A percentile compares a stretch with the other conserved stretches of the same genome.
Evolutionary conservation across 2,888 invertebrate genomes (phyloP).

Genomic region (Drosophila niveifrons): DNA sequence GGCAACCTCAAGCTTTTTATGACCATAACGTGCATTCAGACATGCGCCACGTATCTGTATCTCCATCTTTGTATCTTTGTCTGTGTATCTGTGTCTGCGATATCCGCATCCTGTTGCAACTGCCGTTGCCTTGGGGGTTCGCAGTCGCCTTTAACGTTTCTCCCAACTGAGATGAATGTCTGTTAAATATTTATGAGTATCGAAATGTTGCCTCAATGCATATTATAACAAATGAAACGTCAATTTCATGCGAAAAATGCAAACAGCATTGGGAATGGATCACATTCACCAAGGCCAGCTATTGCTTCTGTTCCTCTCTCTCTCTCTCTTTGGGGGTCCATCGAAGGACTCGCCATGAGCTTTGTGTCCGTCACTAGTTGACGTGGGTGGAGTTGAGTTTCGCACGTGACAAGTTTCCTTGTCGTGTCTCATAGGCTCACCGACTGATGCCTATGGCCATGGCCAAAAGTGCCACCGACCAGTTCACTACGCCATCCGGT

Average conservation of each 20-base stretch:
- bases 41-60: constrained; percentile 27
- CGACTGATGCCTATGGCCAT: constrained; percentile 36
- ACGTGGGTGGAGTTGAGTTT: constrained; percentile 3
- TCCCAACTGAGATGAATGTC: constrained; percentile 72
- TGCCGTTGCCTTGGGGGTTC: constrained; percentile 11
- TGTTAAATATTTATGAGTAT: constrained; percentile 79
- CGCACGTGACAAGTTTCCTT: constrained; percentile 59
- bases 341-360: not conserved
- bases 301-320: constrained; percentile 14
- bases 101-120: constrained; percentile 48
- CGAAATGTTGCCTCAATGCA: constrained; percentile 79
- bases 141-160: constrained; percentile 50
- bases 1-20: constrained; percentile 42
- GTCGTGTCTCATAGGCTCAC: constrained; percentile 19
- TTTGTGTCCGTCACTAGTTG: not conserved
- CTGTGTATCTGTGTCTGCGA: constrained; percentile 31
- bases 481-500: not conserved
- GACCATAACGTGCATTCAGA: constrained; percentile 54
- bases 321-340: no score
- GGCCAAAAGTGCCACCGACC: constrained; percentile 29
- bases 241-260: constrained; percentile 72
- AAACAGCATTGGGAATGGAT: constrained; percentile 43
- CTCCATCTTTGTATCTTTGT: constrained; percentile 18
- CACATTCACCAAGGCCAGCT: constrained; percentile 21
- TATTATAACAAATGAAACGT: constrained; percentile 81